A percentile compares a stretch with the other conserved stretches of the same genome.
phyloP scores from a whole-genome alignment of 2,797 vertebrate species.

The Lepus oiostolus region DNA sequence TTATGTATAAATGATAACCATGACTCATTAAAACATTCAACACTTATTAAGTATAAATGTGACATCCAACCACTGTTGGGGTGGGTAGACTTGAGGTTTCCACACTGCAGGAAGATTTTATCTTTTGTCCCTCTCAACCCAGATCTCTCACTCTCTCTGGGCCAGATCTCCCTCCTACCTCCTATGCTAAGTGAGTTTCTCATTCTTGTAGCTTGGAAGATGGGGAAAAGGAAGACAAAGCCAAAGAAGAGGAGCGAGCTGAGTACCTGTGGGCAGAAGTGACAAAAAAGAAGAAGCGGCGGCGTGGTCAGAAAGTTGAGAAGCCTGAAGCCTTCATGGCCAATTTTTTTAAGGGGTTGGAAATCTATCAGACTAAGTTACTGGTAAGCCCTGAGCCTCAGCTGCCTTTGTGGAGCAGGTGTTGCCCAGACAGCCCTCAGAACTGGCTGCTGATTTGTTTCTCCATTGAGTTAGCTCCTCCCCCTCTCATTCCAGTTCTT shows the following conservation, averaged over 20 bases:
- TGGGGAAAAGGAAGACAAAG: constrained; percentile 96
- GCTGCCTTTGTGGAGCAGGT: neutral
- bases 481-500: neutral
- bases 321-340: constrained; percentile 95
- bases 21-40: neutral
- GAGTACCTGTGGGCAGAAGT: constrained; percentile 92
- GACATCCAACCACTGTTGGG: neutral
- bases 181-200: neutral
- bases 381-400: constrained; percentile 90
- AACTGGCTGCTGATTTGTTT: neutral
- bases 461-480: neutral
- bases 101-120: neutral
- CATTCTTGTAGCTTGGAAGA: constrained; percentile 92
- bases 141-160: neutral
- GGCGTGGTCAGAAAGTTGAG: constrained; percentile 92
- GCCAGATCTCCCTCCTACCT: neutral
- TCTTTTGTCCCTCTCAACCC: neutral
- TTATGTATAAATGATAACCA: neutral
- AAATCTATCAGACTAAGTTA: constrained; percentile 98
- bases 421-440: neutral
- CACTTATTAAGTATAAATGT: neutral
- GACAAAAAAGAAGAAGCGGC: constrained; percentile 91
- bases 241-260: constrained; percentile 91
- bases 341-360: constrained; percentile 96
- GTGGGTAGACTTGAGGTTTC: neutral